A percentile compares a stretch with the other conserved stretches of the same genome.
These are phyloP conservation scores for Sebastiscus tertius DNA, from an alignment of 2,797 vertebrate species.

Conservation along the genomic window DNA sequence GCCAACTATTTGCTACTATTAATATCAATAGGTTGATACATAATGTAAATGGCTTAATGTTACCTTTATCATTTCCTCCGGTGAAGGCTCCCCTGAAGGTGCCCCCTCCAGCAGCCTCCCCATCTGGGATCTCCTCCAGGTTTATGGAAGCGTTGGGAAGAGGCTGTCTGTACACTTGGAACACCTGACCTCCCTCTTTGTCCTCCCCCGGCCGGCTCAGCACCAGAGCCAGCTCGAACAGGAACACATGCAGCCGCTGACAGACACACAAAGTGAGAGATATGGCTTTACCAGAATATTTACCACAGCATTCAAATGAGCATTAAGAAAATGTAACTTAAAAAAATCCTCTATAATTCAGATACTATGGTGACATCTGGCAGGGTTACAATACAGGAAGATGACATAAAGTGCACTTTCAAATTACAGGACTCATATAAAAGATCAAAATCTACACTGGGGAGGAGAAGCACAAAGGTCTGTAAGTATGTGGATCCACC, in stretches of 20 bases:
- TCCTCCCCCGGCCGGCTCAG: conserved; percentile 77
- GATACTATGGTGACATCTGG: background rate
- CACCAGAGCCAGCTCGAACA: conserved; percentile 86
- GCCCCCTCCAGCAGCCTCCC: conserved; percentile 89
- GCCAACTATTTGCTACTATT: background rate
- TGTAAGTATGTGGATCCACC: background rate
- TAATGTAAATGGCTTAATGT: background rate
- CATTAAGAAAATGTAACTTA: background rate
- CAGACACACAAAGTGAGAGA: background rate
- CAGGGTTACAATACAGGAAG: background rate
- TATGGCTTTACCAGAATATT: background rate
- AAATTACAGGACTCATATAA: background rate
- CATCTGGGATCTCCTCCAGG: conserved; percentile 95
- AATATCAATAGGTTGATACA: background rate
- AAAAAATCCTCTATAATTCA: background rate
- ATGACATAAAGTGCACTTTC: background rate
- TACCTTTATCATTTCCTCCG: conserved; percentile 95
- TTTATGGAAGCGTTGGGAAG: conserved; percentile 89
- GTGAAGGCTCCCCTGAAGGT: conserved; percentile 94
- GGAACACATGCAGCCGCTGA: conserved; percentile 86
- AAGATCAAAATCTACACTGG: background rate
- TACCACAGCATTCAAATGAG: background rate
- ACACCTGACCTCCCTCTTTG: conserved; percentile 86
- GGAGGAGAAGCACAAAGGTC: background rate
- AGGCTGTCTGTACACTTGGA: conserved; percentile 92